phyloP scores from a whole-genome alignment of 2,888 invertebrate genomes.

The Caenorhabditis uteleia region DNA sequence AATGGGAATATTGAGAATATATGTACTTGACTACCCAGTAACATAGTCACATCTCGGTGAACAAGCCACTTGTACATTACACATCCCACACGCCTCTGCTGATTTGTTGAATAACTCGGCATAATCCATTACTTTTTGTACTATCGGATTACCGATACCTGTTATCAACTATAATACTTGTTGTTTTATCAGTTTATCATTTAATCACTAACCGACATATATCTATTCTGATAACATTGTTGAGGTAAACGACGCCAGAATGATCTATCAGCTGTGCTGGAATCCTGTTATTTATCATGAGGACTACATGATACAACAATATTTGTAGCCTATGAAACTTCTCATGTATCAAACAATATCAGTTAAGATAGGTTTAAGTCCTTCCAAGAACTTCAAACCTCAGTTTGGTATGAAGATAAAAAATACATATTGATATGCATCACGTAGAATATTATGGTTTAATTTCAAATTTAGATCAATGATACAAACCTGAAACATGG shows the following conservation, averaged over 20 bases:
- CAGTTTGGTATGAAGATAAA: too few relatives aligned
- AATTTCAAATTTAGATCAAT: too few relatives aligned
- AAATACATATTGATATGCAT: too few relatives aligned
- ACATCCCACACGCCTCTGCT: constrained; percentile 63
- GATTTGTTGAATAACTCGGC: constrained; percentile 65
- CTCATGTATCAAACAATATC: too few relatives aligned
- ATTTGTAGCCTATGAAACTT: too few relatives aligned
- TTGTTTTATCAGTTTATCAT: neutral
- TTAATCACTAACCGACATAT: constrained; percentile 55
- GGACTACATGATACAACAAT: neutral
- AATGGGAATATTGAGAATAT: neutral
- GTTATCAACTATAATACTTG: constrained; percentile 37
- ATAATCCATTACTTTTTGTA: constrained; percentile 65
- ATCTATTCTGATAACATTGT: constrained; percentile 62
- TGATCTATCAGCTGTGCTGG: constrained; percentile 59
- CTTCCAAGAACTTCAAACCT: too few relatives aligned
- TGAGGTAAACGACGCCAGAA: constrained; percentile 60
- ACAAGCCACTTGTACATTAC: constrained; percentile 62
- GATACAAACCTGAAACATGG: constrained; percentile 59
- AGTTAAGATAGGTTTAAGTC: too few relatives aligned
- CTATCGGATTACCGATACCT: constrained; percentile 62
- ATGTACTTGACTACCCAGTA: constrained; percentile 29
- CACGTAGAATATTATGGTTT: neutral
- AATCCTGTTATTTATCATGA: constrained; percentile 21
- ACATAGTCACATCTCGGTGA: constrained; percentile 51